phyloP scores from a whole-genome alignment of 2,113 vertebrate genomes.

The Oryzias javanicus region DNA sequence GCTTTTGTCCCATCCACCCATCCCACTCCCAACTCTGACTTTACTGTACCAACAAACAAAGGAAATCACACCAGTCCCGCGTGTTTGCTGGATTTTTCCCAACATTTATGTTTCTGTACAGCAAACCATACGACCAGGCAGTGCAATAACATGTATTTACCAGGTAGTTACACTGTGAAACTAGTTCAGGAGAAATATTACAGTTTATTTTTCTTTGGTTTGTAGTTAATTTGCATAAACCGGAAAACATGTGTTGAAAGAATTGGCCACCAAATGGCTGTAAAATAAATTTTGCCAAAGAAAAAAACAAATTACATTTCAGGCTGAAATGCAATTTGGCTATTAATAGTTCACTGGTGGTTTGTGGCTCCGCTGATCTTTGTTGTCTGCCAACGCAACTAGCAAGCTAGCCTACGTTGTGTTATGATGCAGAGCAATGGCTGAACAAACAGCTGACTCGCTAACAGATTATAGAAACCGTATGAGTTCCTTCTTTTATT shows the following conservation, averaged over 20 bases:
- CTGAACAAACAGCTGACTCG: slow-evolving; percentile 32
- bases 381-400: slow-evolving; percentile 60
- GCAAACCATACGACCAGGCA: slow-evolving; percentile 9
- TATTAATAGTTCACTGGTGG: background rate
- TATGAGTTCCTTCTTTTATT: too few relatives aligned
- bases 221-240: background rate
- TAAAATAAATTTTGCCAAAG: background rate
- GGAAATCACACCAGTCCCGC: slow-evolving; percentile 10
- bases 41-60: slow-evolving; percentile 55
- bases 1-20: slow-evolving; percentile 54
- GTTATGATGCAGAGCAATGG: slow-evolving; percentile 69
- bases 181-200: background rate
- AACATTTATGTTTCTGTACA: background rate
- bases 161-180: background rate
- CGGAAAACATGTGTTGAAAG: background rate
- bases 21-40: slow-evolving; percentile 64
- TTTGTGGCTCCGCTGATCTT: slow-evolving; percentile 37
- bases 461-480: too few relatives aligned
- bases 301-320: background rate
- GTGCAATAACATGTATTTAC: background rate
- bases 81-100: background rate
- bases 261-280: background rate
- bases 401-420: slow-evolving; percentile 69
- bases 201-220: slow-evolving; percentile 18
- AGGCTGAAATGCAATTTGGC: background rate